Conservation (phyloP, 1,140 invertebrate genomes). For the Psix sp. region DNA sequence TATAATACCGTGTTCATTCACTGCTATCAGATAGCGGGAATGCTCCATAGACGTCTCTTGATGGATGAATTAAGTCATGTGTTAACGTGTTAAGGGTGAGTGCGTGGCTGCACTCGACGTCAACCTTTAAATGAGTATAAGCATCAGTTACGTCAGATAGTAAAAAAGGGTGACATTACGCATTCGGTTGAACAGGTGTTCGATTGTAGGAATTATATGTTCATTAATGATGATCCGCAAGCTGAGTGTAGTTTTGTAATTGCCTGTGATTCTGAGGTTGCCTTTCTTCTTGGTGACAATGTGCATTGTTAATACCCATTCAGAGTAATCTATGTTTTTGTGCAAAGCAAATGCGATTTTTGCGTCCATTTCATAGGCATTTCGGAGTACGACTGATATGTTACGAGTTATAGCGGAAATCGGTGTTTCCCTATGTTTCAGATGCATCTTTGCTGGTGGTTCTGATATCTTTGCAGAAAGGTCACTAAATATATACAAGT, state of each 20-base stretch:
- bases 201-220: constrained; percentile 44
- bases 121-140: constrained; percentile 29
- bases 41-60: constrained; percentile 42
- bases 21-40: too few species aligned
- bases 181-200: constrained; percentile 39
- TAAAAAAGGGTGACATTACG: constrained; percentile 21
- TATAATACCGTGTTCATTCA: too few species aligned
- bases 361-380: constrained; percentile 9
- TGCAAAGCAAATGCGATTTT: constrained; percentile 11
- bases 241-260: constrained; percentile 56
- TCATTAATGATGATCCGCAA: constrained; percentile 57
- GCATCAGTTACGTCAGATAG: constrained; percentile 48
- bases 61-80: too few species aligned
- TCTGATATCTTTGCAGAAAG: constrained; percentile 2
- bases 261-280: constrained; percentile 48
- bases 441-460: constrained; percentile 4
- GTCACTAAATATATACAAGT: constrained; percentile 3
- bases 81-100: constrained; percentile 3
- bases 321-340: constrained; percentile 27
- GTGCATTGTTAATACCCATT: constrained; percentile 19
- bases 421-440: constrained; percentile 19
- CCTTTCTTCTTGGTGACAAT: constrained; percentile 46
- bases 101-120: constrained; percentile 43
- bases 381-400: constrained; percentile 9
- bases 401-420: constrained; percentile 16